Evolutionary conservation across 2,888 invertebrate genomes (phyloP), one percentile per base, ranked within the genome.

Genomic region (Amphipyra berbera): DNA sequence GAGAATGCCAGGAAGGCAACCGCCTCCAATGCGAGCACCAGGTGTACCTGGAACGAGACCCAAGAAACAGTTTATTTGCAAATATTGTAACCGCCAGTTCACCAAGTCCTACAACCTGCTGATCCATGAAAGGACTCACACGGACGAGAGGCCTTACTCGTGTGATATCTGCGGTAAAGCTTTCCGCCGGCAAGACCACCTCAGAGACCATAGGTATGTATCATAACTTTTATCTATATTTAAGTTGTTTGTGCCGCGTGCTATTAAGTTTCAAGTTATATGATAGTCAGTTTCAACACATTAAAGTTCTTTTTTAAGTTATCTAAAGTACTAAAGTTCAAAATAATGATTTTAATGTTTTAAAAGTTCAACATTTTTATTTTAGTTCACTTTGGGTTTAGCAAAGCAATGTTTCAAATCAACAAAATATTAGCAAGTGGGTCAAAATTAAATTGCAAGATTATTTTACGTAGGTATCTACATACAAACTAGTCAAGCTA

Each of bases 41-140:
- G 95, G 95, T 50, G 94, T 92, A 4, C 95, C 95, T 50, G 96
- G 96, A 79, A 95, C 94, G 37, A 95, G 97, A 71, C 97, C 97
- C 48, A 97, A 97, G 89, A 97, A 97, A 80, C 97, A 99, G 93
- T 99, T 99, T 94, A 99, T 99, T 86, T 99, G 99, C 96, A 98
- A 98, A 94, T 99, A 97, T 93, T 99, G 99, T 95, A 97, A 98
- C 88, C 96, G 99, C 40, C 98, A 99, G 88, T 99, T 99, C 94
- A 99, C 99, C 74, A 99, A 99, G 92, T 98, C 98, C 50, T 99
- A 99, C 96, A 99, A 99, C 91, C 96, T 99, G 81, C 96, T 99
- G 83, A 99, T 99, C 81, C 99, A 99, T 90, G 99, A 99, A 90
- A 96, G 99, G 84, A 99, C 99, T 2, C 99, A 99, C 90, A 99